Percentiles rank a stretch among this genome's conserved stretches.
Evolutionary conservation across 2,888 invertebrate genomes (phyloP).

Genomic region (Lordiphosa andalusiaca): DNA sequence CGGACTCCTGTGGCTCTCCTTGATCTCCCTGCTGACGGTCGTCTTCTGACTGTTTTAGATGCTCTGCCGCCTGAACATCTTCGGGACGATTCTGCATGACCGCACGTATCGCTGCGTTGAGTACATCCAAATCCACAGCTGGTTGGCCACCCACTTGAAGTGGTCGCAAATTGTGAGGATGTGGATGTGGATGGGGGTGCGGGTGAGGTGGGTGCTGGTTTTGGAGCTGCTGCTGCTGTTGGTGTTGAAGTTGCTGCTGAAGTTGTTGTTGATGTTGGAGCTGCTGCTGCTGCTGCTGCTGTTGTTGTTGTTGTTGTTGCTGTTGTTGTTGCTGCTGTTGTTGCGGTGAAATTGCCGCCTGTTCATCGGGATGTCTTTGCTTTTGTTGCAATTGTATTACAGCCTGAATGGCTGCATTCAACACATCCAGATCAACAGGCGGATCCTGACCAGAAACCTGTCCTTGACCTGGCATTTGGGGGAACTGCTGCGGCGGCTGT

Average conservation of each 20-base stretch:
- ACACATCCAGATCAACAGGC: conserved; percentile 56
- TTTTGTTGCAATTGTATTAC: conserved; percentile 67
- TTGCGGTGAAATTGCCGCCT: conserved; percentile 8
- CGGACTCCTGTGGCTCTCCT: conserved; percentile 63
- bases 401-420: conserved; percentile 75
- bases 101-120: conserved; percentile 70
- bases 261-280: conserved; percentile 27
- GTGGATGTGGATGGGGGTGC: conserved; percentile 21
- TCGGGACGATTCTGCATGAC: conserved; percentile 46
- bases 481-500: conserved; percentile 34
- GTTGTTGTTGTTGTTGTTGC: conserved; percentile 16
- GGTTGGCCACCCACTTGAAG: conserved; percentile 20
- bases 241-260: conserved; percentile 21
- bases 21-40: conserved; percentile 19
- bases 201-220: conserved; percentile 31
- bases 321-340: conserved; percentile 25
- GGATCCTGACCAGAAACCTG: conserved; percentile 24
- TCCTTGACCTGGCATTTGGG: conserved; percentile 42
- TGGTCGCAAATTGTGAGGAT: conserved; percentile 30
- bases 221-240: conserved; percentile 52
- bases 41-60: conserved; percentile 12
- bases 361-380: conserved; percentile 50
- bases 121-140: conserved; percentile 50
- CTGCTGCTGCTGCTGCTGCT: conserved; percentile 33
- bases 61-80: conserved; percentile 22